Conservation (phyloP, 2,113 vertebrate genomes). For the Plotosus lineatus region DNA sequence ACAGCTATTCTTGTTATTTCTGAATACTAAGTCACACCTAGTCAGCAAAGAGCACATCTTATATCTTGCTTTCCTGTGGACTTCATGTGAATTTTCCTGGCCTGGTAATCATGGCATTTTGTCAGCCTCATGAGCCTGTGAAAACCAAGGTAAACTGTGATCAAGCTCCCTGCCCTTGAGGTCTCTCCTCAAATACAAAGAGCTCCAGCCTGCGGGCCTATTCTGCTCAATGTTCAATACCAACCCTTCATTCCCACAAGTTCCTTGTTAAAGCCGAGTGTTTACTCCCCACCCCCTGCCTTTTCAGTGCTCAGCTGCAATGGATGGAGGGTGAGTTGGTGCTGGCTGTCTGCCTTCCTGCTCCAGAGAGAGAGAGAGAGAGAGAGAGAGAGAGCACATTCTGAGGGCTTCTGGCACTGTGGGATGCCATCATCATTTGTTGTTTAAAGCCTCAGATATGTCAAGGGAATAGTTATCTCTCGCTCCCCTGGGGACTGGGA, state of each 20-base stretch:
- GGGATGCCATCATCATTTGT: slow-evolving; percentile 45
- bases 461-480: slow-evolving; percentile 38
- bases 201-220: slow-evolving; percentile 38
- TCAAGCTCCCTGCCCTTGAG: slow-evolving; percentile 51
- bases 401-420: slow-evolving; percentile 54
- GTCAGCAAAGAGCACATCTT: not conserved
- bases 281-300: slow-evolving; percentile 61
- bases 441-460: slow-evolving; percentile 49
- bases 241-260: slow-evolving; percentile 66
- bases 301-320: slow-evolving; percentile 49
- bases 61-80: not conserved
- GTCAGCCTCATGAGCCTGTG: slow-evolving; percentile 44
- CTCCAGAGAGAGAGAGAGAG: slow-evolving; percentile 14
- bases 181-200: slow-evolving; percentile 51
- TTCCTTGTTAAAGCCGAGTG: slow-evolving; percentile 61
- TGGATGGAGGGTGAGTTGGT: slow-evolving; percentile 23
- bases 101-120: slow-evolving; percentile 29
- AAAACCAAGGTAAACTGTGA: slow-evolving; percentile 60
- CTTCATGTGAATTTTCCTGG: slow-evolving; percentile 11
- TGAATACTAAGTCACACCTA: slow-evolving; percentile 6
- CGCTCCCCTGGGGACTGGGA: slow-evolving; percentile 12
- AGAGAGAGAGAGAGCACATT: slow-evolving; percentile 53
- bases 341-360: slow-evolving; percentile 22
- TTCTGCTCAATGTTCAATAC: slow-evolving; percentile 54
- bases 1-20: not conserved